These are phyloP conservation scores for Drosophila pseudotalamancana DNA, from an alignment of 2,888 invertebrate species.

Conservation along the genomic window DNA sequence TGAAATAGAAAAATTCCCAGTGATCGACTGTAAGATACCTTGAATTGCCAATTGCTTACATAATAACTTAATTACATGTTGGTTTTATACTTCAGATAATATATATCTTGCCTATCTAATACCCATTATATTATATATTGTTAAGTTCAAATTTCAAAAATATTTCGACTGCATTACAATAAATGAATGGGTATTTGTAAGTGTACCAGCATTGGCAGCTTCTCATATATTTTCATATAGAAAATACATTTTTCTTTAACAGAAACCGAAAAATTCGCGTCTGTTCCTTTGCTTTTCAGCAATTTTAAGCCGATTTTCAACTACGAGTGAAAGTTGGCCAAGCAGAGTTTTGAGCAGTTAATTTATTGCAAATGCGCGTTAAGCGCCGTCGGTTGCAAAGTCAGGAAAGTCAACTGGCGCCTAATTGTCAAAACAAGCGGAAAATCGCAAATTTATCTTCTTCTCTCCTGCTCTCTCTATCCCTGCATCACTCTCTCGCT, in stretches of 20 bases:
- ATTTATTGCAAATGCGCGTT: conserved; percentile 53
- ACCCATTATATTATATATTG: no score
- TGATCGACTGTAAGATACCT: conserved; percentile 20
- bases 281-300: conserved; percentile 4
- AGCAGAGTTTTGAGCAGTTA: conserved; percentile 38
- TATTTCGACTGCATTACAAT: no score
- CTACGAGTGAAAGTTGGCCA: conserved; percentile 2
- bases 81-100: no score
- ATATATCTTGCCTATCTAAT: no score
- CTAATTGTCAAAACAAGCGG: conserved; percentile 79
- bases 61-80: no score
- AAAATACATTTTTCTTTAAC: background rate
- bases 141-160: no score
- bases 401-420: conserved; percentile 69
- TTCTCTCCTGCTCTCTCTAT: background rate
- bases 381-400: conserved; percentile 32
- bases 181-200: no score
- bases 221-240: no score
- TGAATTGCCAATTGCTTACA: no score
- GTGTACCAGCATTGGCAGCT: no score
- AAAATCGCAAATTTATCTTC: conserved; percentile 68
- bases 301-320: conserved; percentile 31
- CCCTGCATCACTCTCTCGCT: background rate
- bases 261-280: conserved; percentile 20
- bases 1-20: background rate